phyloP scores from a whole-genome alignment of 2,888 invertebrate genomes.

The Mythimna pallens region DNA sequence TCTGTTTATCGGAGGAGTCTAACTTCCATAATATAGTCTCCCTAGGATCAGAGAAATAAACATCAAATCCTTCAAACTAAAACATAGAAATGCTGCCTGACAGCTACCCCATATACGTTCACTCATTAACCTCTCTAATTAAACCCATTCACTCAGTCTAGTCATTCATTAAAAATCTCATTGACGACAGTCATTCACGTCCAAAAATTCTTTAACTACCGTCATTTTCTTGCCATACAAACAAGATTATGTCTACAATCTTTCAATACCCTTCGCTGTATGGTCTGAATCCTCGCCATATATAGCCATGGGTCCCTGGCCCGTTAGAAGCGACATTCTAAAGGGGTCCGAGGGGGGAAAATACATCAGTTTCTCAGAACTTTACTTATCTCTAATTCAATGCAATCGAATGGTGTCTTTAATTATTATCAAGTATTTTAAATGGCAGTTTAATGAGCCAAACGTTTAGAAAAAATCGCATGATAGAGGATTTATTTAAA shows the following conservation, averaged over 20 bases:
- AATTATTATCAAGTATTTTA: slow-evolving; percentile 39
- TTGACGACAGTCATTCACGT: slow-evolving; percentile 7
- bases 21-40: too few species aligned
- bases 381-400: slow-evolving; percentile 15
- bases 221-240: slow-evolving; percentile 17
- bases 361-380: slow-evolving; percentile 36
- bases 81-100: not conserved
- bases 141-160: slow-evolving; percentile 14
- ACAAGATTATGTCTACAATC: slow-evolving; percentile 8
- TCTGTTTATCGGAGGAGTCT: too few species aligned
- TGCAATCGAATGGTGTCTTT: slow-evolving; percentile 27
- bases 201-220: slow-evolving; percentile 29
- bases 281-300: slow-evolving; percentile 11
- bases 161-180: slow-evolving; percentile 42
- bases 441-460: not conserved
- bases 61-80: not conserved
- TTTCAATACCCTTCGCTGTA: slow-evolving; percentile 3
- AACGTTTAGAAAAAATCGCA: not conserved
- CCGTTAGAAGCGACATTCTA: slow-evolving; percentile 16
- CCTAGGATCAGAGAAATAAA: not conserved
- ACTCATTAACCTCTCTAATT: slow-evolving; percentile 35
- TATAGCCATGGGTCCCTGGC: not conserved
- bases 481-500: not conserved
- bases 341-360: slow-evolving; percentile 4
- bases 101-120: slow-evolving; percentile 12